Evolutionary conservation across 2,113 vertebrate species (phyloP), one percentile per base, ranked within the genome.

Genomic region (Actenoides hombroni): DNA sequence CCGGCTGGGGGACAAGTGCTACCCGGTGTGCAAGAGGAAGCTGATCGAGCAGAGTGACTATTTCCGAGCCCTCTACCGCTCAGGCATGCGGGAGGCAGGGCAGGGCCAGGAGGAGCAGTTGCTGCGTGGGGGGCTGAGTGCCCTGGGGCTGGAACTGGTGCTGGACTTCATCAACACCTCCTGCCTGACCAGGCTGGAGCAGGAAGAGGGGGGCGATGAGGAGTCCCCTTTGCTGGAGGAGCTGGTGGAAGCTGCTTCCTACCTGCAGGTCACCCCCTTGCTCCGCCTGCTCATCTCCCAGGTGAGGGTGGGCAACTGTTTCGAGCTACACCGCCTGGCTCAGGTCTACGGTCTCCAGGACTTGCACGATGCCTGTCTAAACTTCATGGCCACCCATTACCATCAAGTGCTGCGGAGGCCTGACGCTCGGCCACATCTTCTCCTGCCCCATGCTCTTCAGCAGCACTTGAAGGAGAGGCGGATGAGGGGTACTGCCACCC

Each of bases 1-100:
- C 89, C 97, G 98, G 25, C 98, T 99, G 97, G 99, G 99, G 85
- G 98, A 98, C 95, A 98, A 98, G 93, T 98, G 97, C 70, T 99
- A 99, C 97, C 97, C 98, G 81, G 99, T 99, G 95, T 98, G 99
- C 95, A 99, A 99, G 93, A 98, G 98, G 90, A 98, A 99, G 96
- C 98, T 99, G 57, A 98, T 99, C 46, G 99, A 99, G 95, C 99
- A 99, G 95, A 99, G 99, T 92, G 99, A 99, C 97, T 99, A 99
- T 96, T 99, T 99, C 98, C 98, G 98, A 49, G 99, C 99, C 0
- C 98, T 99, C 23, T 99, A 99, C 98, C 98, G 98, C 97, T 99
- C 99, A 24, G 99, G 99, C 31, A 99, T 99, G 99, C 97, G 98
- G 82, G 99, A 99, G 96, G 98, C 99, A 25, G 95, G 79, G 90